Evolutionary conservation across 2,113 vertebrate genomes (phyloP), one percentile per base, ranked within the genome.

Genomic region (Lagopus muta): DNA sequence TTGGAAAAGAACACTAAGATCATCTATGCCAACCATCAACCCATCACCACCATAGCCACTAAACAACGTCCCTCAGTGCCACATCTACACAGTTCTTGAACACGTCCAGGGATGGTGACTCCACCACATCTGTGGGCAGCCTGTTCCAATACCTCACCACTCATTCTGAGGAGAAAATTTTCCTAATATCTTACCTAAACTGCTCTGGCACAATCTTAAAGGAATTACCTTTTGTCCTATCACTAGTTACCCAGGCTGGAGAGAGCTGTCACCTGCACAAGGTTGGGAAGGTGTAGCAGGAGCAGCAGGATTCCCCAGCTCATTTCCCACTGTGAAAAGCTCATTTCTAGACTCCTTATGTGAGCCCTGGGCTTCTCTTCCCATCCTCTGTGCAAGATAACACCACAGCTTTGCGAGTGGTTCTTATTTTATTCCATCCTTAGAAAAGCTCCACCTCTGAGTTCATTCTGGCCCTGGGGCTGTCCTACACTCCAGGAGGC

Each of bases 291-390:
- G 34, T 12, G 47, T 74, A 52, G 25, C 47, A 61, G 43, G 27
- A 88, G 30, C 62, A 82, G 40, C 54, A 75, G 65, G 42, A 70
- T 11, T 54, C 10, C 19, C 64, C 2, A 5, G 34, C 22, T 50
- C n/a, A 13, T 70, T 89, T 4, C 10, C 30, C 2, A 0, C 79
- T 67, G 40, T 3, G 1, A 14, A 74, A 66, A 21, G 40, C 1
- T 0, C 16, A n/a, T 78, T 69, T 62, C 48, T 64, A 57, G 20
- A 48, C 38, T 86, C 32, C 20, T 27, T 0, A 0, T 17, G 52
- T 3, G 10, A 1, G 1, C 45, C 21, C 24, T 0, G 0, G 10
- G 45, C 40, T 54, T 50, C 5, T 86, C 50, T 73, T 82, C 38
- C n/a, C 16, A 48, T 27, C 3, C 1, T n/a, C 13, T 30, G 11